Base-by-base conservation (phyloP, 2,797 vertebrate species). In the Danio kyathit region DNA sequence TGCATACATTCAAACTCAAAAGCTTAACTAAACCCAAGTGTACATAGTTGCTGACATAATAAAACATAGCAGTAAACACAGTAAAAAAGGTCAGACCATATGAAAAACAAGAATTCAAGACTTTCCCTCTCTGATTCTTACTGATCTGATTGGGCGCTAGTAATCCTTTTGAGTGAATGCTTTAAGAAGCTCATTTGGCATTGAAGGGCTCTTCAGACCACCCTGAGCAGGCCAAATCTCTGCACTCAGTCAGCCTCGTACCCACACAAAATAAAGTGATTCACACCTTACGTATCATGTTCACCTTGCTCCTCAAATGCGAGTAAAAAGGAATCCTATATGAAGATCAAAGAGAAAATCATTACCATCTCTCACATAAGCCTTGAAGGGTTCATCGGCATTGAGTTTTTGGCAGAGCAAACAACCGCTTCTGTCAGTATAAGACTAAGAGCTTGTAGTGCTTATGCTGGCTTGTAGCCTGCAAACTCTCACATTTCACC, bases 131-230 rank as follows among this genome's bases (percentile, higher is more conserved):
- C 16, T 65, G 8, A 21, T 16, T 64, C 52, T 61, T 64, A 21
- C 74, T 65, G 81, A 83, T 70, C 46, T 61, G 63, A 60, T 48
- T 75, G 70, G 49, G 70, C 7, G 60, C 21, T 66, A 17, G 29
- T 65, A 74, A 80, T 80, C 61, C 70, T 80, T 29, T 79, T 80
- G 79, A 74, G 60, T 74, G 61, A 38, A 44, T 12, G 43, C 61
- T 80, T 74, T 74, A 74, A 57, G 70, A 80, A 66, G n/a, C 60
- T 52, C 51, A 80, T 74, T 80, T 74, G 60, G 51, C 70, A 57
- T 57, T 59, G 29, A 61, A 80, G 70, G 51, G 70, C 59, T 65
- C 60, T 73, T 80, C 61, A 72, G 77, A 72, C 77, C 69, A 64
- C 70, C 69, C 46, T 5, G 13, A n/a, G 67, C 46, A 63, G 17